Conservation (phyloP, 2,888 invertebrate genomes). For the Polymixis lichenea region DNA sequence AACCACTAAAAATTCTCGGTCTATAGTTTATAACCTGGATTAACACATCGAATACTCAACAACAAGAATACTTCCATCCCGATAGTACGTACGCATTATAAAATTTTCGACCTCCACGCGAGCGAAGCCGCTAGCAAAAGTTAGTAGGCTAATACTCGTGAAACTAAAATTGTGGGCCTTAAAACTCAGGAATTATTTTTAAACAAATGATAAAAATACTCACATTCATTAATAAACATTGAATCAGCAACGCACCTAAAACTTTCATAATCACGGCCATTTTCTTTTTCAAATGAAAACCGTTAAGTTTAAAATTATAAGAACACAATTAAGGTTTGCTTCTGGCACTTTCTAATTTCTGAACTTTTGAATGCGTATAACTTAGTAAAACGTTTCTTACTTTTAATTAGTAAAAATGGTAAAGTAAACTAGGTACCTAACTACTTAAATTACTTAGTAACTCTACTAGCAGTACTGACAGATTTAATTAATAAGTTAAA, state of each 20-base stretch:
- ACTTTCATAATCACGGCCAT: constrained; percentile 23
- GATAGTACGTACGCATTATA: too few species aligned
- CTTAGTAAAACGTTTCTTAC: neutral
- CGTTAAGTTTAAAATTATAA: neutral
- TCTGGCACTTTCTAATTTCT: neutral
- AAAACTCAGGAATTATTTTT: too few species aligned
- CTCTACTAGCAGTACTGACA: neutral
- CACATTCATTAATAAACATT: constrained; percentile 41
- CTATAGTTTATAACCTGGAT: too few species aligned
- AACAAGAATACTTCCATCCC: too few species aligned
- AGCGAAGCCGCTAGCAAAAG: too few species aligned
- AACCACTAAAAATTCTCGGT: too few species aligned
- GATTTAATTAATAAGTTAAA: neutral
- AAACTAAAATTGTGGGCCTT: too few species aligned
- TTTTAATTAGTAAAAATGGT: neutral
- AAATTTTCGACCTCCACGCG: too few species aligned
- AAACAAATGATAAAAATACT: constrained; percentile 42
- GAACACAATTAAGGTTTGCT: neutral
- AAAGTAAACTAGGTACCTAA: neutral
- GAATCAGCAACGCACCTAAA: constrained; percentile 24
- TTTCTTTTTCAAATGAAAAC: neutral
- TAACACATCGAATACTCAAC: too few species aligned
- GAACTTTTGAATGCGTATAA: neutral
- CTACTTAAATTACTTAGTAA: too few species aligned
- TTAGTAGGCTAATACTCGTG: too few species aligned